Base-by-base conservation (phyloP, 1,140 invertebrate species). In the Macrosteles quadrilineatus region DNA sequence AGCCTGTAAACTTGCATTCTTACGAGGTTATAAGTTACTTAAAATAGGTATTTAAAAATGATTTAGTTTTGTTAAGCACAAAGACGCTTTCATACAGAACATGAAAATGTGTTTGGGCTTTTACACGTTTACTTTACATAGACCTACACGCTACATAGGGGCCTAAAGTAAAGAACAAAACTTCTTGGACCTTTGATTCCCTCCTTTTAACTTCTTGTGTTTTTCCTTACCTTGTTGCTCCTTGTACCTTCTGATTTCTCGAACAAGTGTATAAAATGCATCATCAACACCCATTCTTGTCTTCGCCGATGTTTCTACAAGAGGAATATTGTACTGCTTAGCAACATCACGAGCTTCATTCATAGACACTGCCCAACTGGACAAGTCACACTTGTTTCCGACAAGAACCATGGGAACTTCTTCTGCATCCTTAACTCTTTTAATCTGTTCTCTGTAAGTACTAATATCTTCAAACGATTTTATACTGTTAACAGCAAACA, bases 261-360 rank as follows among this genome's bases (percentile, higher is more conserved):
- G 86, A 45, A 99, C 96, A 70, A 99, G 84, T 17, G 96, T 98
- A 80, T 99, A 98, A 83, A 99, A 99, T 64, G 97, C 96, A 80
- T 99, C 97, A 78, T 99, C 98, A 12, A 99, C 97, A 72, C 97
- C 98, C 80, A 95, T 94, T 55, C 98, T 85, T 45, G 98, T 91
- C 78, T 98, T 98, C n/a, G 98, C 98, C 19, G 97, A 99, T 19
- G 98, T 99, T 84, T 99, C 97, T 74, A 98, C 97, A 83, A 98
- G 99, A 1, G 97, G 97, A 82, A 98, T 99, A 32, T 93, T 93
- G 76, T 98, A 93, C 77, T 96, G 94, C 75, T 91, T 90, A 0
- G 97, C 97, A 69, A 98, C 83, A 73, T 95, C 92, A 77, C 91
- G 90, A 19, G 96, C 97, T 80, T 96, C 90, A 73, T 91, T 90